Conservation (phyloP, 2,888 invertebrate species). For the Brachyopa scutellaris region DNA sequence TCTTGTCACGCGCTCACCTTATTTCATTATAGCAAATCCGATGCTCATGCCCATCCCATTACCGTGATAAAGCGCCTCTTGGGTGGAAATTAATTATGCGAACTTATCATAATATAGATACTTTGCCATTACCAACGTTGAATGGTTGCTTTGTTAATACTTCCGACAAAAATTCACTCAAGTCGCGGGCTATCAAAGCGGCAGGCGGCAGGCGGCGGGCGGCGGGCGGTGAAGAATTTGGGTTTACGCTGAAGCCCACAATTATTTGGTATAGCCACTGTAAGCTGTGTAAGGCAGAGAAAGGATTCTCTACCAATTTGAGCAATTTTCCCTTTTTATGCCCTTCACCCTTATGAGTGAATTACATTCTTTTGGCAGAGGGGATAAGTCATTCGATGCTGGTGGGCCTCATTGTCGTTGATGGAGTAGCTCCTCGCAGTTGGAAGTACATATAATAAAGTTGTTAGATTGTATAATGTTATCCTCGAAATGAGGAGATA, state of each 20-base stretch:
- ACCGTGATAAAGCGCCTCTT: slow-evolving; percentile 18
- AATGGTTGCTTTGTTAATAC: slow-evolving; percentile 47
- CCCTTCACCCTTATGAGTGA: slow-evolving; percentile 29
- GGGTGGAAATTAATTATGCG: slow-evolving; percentile 65
- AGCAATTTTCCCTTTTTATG: not conserved
- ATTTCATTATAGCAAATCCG: not conserved
- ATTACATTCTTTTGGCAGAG: slow-evolving; percentile 32
- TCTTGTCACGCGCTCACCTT: slow-evolving; percentile 16
- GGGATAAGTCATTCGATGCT: slow-evolving; percentile 45
- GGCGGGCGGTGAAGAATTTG: too few species aligned
- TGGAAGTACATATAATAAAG: slow-evolving; percentile 42
- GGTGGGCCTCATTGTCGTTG: slow-evolving; percentile 26
- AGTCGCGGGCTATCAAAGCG: too few species aligned
- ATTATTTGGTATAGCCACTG: slow-evolving; percentile 27
- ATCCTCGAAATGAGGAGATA: too few species aligned
- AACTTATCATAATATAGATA: slow-evolving; percentile 62
- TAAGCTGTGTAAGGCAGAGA: slow-evolving; percentile 7
- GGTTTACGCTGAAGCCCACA: slow-evolving; percentile 15
- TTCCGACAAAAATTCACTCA: slow-evolving; percentile 38
- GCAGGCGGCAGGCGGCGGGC: too few species aligned
- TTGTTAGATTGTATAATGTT: slow-evolving; percentile 28
- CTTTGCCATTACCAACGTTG: slow-evolving; percentile 35
- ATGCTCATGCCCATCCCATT: not conserved
- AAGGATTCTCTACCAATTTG: slow-evolving; percentile 36
- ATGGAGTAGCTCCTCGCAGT: slow-evolving; percentile 26